A percentile compares a stretch with the other conserved stretches of the same genome.
Conservation (phyloP, 2,797 vertebrate genomes). For the Sebastes iracundus region DNA sequence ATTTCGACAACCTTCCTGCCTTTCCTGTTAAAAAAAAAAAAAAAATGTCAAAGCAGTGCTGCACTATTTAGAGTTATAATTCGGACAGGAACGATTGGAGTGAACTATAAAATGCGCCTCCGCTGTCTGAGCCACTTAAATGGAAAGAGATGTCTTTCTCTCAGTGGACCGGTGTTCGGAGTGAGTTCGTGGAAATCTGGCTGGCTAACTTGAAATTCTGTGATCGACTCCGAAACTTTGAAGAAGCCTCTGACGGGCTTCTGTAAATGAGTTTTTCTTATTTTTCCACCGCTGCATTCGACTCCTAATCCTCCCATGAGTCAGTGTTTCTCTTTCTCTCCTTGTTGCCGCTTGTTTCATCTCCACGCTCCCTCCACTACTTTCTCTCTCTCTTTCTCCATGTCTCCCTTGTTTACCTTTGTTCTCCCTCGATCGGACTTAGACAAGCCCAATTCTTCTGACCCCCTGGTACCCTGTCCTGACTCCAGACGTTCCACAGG, state of each 20-base stretch:
- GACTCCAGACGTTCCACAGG: slow-evolving; percentile 70
- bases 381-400: slow-evolving; percentile 8
- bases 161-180: slow-evolving; percentile 19
- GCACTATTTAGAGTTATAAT: slow-evolving; percentile 21
- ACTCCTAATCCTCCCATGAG: slow-evolving; percentile 73
- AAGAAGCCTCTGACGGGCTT: slow-evolving; percentile 62
- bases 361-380: slow-evolving; percentile 16
- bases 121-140: slow-evolving; percentile 7
- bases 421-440: slow-evolving; percentile 72
- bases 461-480: slow-evolving; percentile 51
- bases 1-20: slow-evolving; percentile 1
- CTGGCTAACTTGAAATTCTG: slow-evolving; percentile 55
- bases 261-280: slow-evolving; percentile 71
- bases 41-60: slow-evolving; percentile 16
- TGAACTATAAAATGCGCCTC: slow-evolving; percentile 1
- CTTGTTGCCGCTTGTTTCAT: slow-evolving; percentile 46
- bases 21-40: slow-evolving; percentile 1
- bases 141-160: slow-evolving; percentile 24
- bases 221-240: slow-evolving; percentile 55
- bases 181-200: slow-evolving; percentile 34
- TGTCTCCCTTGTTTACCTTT: slow-evolving; percentile 68
- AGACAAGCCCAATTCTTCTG: slow-evolving; percentile 65
- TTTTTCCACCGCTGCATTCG: slow-evolving; percentile 52
- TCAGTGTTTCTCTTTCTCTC: slow-evolving; percentile 46
- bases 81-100: slow-evolving; percentile 10